Evolutionary conservation across 2,113 vertebrate species (phyloP).

Genomic region (Pitta sordida): DNA sequence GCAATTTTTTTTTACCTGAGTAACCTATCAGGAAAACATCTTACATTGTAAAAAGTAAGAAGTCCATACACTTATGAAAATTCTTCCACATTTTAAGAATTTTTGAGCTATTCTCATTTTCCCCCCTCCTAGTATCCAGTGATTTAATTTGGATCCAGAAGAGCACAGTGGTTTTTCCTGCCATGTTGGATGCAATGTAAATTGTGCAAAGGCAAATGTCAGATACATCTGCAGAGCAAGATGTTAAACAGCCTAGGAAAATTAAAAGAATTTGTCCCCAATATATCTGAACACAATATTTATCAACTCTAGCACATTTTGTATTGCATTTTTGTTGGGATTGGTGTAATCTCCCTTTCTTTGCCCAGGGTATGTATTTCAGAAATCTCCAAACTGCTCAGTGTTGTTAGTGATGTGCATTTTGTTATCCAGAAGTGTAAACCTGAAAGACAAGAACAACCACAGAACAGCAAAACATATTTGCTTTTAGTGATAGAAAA

Average conservation of each 20-base stretch:
- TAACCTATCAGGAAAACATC: not conserved
- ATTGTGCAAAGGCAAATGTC: not conserved
- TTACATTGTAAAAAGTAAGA: not conserved
- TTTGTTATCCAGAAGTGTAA: conserved; percentile 46
- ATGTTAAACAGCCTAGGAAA: not conserved
- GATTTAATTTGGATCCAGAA: not conserved
- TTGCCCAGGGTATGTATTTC: not conserved
- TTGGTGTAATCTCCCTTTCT: conserved; percentile 7
- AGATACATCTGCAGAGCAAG: not conserved
- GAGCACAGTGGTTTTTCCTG: not conserved
- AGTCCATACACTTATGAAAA: not conserved
- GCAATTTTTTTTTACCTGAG: not conserved
- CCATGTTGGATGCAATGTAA: not conserved
- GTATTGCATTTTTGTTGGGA: not conserved
- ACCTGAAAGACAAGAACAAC: conserved; percentile 49
- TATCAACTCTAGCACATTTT: not conserved
- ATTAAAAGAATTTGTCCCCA: not conserved
- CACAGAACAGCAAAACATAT: conserved; percentile 1
- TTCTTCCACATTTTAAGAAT: not conserved
- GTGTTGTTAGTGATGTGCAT: not conserved
- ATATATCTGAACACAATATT: not conserved
- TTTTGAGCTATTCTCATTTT: not conserved
- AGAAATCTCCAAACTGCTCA: conserved; percentile 60
- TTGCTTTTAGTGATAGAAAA: conserved; percentile 34
- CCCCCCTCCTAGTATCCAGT: not conserved